These are phyloP conservation scores for Dione vanillae DNA, from an alignment of 2,888 invertebrate genomes.

Conservation along the genomic window DNA sequence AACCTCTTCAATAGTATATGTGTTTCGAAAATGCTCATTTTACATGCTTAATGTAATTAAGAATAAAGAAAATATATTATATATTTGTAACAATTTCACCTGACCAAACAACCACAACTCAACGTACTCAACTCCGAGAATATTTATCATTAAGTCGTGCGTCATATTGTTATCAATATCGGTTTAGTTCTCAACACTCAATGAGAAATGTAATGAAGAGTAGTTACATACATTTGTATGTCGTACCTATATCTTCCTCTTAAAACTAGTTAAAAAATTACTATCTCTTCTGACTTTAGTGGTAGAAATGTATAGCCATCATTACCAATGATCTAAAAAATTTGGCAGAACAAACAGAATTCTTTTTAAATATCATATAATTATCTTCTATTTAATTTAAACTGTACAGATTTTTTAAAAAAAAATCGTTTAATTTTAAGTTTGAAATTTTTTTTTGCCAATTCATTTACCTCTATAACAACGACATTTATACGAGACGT, in stretches of 20 bases:
- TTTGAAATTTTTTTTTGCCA: neutral
- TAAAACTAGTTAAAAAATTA: too few species aligned
- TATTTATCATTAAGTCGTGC: slow-evolving; percentile 27
- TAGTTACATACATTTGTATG: too few species aligned
- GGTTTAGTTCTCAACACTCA: neutral
- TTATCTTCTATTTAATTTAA: too few species aligned
- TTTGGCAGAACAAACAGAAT: too few species aligned
- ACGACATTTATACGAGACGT: neutral
- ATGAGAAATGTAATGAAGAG: neutral
- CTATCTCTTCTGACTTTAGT: too few species aligned
- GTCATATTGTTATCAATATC: slow-evolving; percentile 28
- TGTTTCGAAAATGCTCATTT: neutral
- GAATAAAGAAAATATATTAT: neutral
- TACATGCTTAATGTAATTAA: too few species aligned
- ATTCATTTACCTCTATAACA: neutral
- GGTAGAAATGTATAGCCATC: too few species aligned
- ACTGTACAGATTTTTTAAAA: too few species aligned
- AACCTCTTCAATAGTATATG: neutral
- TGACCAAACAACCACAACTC: slow-evolving; percentile 28
- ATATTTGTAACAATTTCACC: slow-evolving; percentile 27
- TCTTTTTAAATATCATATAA: too few species aligned
- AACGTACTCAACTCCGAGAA: slow-evolving; percentile 35
- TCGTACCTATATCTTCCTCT: too few species aligned
- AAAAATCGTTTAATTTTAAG: too few species aligned
- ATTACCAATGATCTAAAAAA: too few species aligned